Evolutionary conservation across 1,140 invertebrate genomes (phyloP).

Genomic region (Temnothorax nylanderi): DNA sequence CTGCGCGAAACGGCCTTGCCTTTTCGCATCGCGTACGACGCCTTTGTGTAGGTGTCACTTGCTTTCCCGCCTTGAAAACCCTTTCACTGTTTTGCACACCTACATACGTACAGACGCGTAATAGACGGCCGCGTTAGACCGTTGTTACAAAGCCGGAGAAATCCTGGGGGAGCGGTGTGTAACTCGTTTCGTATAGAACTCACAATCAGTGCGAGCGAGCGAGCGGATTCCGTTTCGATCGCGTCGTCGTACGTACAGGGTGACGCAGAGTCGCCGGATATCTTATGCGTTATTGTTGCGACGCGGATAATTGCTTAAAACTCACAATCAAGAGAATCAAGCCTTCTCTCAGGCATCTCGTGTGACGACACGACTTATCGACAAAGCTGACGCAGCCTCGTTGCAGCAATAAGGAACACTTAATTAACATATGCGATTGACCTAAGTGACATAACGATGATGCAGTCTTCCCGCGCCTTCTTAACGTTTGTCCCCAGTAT

Average conservation of each 20-base stretch:
- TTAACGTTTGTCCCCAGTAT: not conserved
- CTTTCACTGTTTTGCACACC: conserved; percentile 78
- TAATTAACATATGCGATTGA: conserved; percentile 64
- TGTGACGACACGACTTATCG: conserved; percentile 4
- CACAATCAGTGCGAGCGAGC: not conserved
- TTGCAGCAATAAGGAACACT: not conserved
- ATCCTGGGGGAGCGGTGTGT: conserved; percentile 53
- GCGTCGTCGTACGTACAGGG: not conserved
- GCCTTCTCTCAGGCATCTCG: not conserved
- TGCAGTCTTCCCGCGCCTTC: not conserved
- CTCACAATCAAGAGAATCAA: not conserved
- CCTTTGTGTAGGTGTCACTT: conserved; percentile 76
- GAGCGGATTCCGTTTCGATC: conserved; percentile 47
- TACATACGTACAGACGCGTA: conserved; percentile 67
- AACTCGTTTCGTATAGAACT: conserved; percentile 50
- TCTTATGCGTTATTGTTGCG: conserved; percentile 1
- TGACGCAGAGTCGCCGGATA: conserved; percentile 29
- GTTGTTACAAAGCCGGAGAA: conserved; percentile 61
- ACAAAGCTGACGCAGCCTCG: not conserved
- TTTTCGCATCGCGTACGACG: conserved; percentile 69
- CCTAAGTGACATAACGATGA: conserved; percentile 47
- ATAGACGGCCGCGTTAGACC: conserved; percentile 67
- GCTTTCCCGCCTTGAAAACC: conserved; percentile 77
- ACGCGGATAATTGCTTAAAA: conserved; percentile 12
- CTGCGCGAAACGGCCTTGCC: conserved; percentile 79